Evolutionary conservation across 2,888 invertebrate genomes (phyloP).

Genomic region (Erebia palarica): DNA sequence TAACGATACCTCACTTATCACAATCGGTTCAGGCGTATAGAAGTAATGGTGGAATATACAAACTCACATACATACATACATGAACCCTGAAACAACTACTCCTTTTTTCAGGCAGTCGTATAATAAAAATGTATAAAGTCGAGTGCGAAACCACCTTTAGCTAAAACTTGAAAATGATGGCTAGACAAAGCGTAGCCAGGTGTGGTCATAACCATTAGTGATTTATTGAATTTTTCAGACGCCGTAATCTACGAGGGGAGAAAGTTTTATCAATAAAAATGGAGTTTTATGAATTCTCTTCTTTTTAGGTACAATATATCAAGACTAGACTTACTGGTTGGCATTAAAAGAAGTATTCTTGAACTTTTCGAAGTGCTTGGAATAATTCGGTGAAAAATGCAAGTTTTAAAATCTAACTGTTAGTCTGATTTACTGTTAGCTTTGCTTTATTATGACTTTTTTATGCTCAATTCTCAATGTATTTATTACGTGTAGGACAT

Average conservation of each 20-base stretch:
- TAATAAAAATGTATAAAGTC: background rate
- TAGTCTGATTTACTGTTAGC: background rate
- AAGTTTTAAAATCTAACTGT: background rate
- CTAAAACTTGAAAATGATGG: conserved; percentile 8
- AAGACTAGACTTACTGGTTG: background rate
- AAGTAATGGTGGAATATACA: too few relatives aligned
- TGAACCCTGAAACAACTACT: too few relatives aligned
- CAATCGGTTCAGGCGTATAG: too few relatives aligned
- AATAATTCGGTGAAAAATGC: background rate
- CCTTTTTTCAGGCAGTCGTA: too few relatives aligned
- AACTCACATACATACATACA: too few relatives aligned
- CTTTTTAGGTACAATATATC: conserved; percentile 1
- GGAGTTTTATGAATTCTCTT: background rate
- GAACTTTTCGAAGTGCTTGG: background rate
- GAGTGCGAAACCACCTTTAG: background rate
- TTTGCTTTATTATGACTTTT: background rate
- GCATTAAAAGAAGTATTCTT: background rate
- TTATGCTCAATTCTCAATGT: too few relatives aligned
- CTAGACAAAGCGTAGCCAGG: conserved; percentile 21
- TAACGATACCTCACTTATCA: too few relatives aligned
- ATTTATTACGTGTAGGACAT: too few relatives aligned
- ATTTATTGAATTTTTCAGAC: conserved; percentile 22
- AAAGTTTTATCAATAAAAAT: conserved; percentile 3
- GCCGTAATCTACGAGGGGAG: conserved; percentile 2
- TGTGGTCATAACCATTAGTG: conserved; percentile 10